Evolutionary conservation across 2,797 vertebrate genomes (phyloP), one percentile per base, ranked within the genome.

Genomic region (Spondyliosoma cantharus): DNA sequence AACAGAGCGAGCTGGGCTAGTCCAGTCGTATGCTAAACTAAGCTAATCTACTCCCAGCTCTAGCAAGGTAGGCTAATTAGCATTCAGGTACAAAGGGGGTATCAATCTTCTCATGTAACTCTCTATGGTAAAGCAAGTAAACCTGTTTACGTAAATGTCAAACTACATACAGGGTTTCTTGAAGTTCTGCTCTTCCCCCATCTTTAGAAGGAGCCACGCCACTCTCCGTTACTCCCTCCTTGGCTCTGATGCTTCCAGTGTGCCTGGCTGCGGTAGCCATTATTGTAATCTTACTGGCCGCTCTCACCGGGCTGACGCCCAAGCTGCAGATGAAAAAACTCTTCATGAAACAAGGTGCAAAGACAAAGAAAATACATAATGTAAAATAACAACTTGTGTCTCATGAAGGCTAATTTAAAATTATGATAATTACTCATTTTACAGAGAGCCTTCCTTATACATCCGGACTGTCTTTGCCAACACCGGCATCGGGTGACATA

Each of bases 161-260:
- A 53, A 49, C 7, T 49, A 27, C 5, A 5, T 20, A 20, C 56
- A 59, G 29, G 2, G 37, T 37, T 37, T 37, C 37, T 37, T 37
- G 37, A 37, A 11, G 37, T 7, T 11, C 8, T 37, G 37, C 37
- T 37, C 37, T 37, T 37, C 37, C 37, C 11, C 12, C 45, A 2
- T 81, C 22, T 43, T n/a, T 81, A 94, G 92, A 81, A 13, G 29
- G 7, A 7, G 6, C 67, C n/a, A 3, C n/a, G 0, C 32, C 48
- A 3, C 15, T 0, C 32, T 62, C 80, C 0, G 17, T 50, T 27
- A 19, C 50, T 19, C 24, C 78, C 6, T 70, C 88, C 42, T 15
- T 92, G 79, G 59, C 82, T 49, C 25, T 93, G 58, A 27, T 93
- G 14, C 65, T 94, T n/a, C 90, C 88, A 2, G 45, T 94, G 25